Conservation (phyloP, 1,140 invertebrate species). For the Cydia amplana region DNA sequence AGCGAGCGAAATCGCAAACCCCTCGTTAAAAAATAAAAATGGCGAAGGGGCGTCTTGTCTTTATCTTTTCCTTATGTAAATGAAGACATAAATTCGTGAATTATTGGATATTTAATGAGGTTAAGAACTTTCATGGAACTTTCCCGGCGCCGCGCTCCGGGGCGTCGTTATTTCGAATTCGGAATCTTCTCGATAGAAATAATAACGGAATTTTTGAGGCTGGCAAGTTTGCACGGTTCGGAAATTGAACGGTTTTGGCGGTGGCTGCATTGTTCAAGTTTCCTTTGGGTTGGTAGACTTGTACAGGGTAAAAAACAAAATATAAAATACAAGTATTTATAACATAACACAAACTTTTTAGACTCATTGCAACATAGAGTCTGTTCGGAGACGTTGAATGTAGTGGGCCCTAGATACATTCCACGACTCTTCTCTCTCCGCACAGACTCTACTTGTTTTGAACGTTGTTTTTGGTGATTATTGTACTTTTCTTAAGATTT, state of each 20-base stretch:
- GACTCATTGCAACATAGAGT: too few relatives aligned
- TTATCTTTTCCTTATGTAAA: constrained; percentile 30
- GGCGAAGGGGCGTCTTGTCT: constrained; percentile 20
- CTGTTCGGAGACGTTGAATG: too few relatives aligned
- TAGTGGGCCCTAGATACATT: too few relatives aligned
- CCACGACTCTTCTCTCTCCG: too few relatives aligned
- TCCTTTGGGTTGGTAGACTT: neutral
- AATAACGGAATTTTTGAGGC: constrained; percentile 19
- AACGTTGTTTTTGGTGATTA: too few relatives aligned
- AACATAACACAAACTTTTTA: too few relatives aligned
- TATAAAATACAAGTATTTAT: too few relatives aligned
- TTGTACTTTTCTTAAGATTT: too few relatives aligned
- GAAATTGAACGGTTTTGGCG: neutral
- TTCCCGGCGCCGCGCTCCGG: constrained; percentile 20
- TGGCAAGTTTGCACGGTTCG: constrained; percentile 10
- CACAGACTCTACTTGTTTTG: too few relatives aligned
- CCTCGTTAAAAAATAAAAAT: constrained; percentile 25
- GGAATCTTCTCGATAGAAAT: constrained; percentile 10
- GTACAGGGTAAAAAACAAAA: neutral
- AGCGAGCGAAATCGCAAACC: constrained; percentile 8
- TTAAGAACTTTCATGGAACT: constrained; percentile 21
- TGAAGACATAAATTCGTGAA: constrained; percentile 2
- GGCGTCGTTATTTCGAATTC: constrained; percentile 16
- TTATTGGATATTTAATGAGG: constrained; percentile 28
- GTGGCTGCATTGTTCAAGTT: constrained; percentile 13